phyloP scores from a whole-genome alignment of 2,888 invertebrate species.

The Calephelis perditalis region DNA sequence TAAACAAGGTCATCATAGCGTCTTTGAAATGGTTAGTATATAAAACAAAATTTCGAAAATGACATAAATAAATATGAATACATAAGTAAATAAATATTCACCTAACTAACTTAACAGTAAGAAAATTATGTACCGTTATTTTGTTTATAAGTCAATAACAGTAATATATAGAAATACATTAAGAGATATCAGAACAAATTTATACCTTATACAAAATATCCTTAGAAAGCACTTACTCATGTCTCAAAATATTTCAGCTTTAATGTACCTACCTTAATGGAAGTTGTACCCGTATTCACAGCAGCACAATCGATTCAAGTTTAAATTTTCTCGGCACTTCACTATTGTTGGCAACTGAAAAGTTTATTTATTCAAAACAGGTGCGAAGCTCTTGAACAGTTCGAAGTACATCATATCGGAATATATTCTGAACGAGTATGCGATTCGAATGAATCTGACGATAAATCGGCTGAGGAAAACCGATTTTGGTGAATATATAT shows the following conservation, averaged over 20 bases:
- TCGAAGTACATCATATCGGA: conserved; percentile 88
- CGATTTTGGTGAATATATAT: conserved; percentile 89
- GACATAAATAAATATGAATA: too few relatives aligned
- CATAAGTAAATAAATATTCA: too few relatives aligned
- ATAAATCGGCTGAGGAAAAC: conserved; percentile 84
- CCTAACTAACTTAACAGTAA: too few relatives aligned
- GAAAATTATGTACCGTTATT: too few relatives aligned
- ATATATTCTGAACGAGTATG: conserved; percentile 84
- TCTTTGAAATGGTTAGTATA: too few relatives aligned
- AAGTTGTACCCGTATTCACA: neutral
- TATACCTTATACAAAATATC: too few relatives aligned
- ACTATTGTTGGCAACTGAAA: conserved; percentile 6
- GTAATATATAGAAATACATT: too few relatives aligned
- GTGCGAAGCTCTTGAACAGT: conserved; percentile 84
- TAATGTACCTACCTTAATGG: conserved; percentile 1
- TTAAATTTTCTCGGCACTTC: conserved; percentile 12
- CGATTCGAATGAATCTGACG: conserved; percentile 88
- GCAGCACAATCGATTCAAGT: conserved; percentile 7
- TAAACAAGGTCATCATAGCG: too few relatives aligned
- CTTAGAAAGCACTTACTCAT: neutral
- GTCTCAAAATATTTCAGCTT: neutral
- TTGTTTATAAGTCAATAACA: too few relatives aligned
- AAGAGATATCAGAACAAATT: too few relatives aligned
- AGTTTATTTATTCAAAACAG: conserved; percentile 53
- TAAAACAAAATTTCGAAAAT: too few relatives aligned